Evolutionary conservation across 2,797 vertebrate species (phyloP).

Genomic region (Tadarida brasiliensis): DNA sequence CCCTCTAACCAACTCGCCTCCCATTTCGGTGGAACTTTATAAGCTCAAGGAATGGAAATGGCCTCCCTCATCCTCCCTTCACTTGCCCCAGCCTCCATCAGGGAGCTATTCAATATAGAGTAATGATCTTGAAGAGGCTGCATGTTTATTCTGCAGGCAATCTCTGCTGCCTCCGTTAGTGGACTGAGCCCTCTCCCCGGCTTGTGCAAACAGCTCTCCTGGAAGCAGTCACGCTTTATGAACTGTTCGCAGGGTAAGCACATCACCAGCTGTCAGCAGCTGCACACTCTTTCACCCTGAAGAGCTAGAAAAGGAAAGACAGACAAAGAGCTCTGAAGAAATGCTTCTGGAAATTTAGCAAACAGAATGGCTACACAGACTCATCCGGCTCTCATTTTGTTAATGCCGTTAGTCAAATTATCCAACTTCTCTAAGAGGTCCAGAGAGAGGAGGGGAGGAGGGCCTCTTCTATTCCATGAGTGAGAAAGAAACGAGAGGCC

Average conservation of each 20-base stretch:
- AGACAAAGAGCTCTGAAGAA: constrained; percentile 72
- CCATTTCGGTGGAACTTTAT: background rate
- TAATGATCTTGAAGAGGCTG: constrained; percentile 57
- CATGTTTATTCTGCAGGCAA: constrained; percentile 77
- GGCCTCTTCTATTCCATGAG: background rate
- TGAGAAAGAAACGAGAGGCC: background rate
- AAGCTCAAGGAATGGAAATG: background rate
- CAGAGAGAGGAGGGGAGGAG: background rate
- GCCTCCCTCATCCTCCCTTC: background rate
- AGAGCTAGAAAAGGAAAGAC: constrained; percentile 69
- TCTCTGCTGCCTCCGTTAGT: constrained; percentile 33
- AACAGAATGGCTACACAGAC: constrained; percentile 60
- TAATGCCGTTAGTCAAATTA: constrained; percentile 57
- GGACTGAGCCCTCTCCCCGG: constrained; percentile 52
- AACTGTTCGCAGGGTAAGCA: constrained; percentile 72
- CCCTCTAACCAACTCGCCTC: background rate
- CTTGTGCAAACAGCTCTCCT: constrained; percentile 74
- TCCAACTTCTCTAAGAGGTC: background rate
- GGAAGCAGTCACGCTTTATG: constrained; percentile 76
- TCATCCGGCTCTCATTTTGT: constrained; percentile 62
- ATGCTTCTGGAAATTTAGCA: constrained; percentile 71
- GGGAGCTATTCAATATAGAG: background rate
- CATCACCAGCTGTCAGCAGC: constrained; percentile 62
- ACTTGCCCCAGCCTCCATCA: background rate
- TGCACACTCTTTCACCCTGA: constrained; percentile 65